Evolutionary conservation across 2,113 vertebrate species (phyloP).

Genomic region (Dermatemys mawii): DNA sequence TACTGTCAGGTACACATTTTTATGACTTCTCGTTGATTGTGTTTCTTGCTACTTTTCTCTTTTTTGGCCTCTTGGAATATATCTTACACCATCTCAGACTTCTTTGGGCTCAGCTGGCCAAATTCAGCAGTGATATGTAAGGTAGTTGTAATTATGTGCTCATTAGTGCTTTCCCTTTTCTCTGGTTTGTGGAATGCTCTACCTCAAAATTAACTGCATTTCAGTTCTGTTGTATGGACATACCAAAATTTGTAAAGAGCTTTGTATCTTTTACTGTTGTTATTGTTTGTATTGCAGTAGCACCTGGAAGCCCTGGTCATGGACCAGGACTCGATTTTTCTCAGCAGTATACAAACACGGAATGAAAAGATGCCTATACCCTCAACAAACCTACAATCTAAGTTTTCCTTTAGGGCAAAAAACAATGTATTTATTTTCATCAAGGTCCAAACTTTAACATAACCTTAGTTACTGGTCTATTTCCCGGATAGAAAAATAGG

Average conservation of each 20-base stretch:
- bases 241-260: not conserved
- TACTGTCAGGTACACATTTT: not conserved
- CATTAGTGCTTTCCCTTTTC: not conserved
- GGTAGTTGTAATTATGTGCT: not conserved
- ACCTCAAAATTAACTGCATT: not conserved
- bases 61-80: not conserved
- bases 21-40: not conserved
- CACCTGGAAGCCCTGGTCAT: not conserved
- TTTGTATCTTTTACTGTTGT: not conserved
- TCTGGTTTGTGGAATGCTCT: not conserved
- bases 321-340: not conserved
- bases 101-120: not conserved
- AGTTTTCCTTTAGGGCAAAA: not conserved
- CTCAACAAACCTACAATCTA: not conserved
- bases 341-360: accelerated
- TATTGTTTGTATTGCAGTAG: not conserved
- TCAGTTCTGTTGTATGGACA: accelerated
- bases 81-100: not conserved
- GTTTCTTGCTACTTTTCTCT: not conserved
- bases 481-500: not conserved
- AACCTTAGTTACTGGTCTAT: not conserved
- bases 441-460: not conserved
- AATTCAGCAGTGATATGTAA: not conserved
- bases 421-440: not conserved
- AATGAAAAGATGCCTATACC: too few relatives aligned